phyloP scores from a whole-genome alignment of 2,888 invertebrate species.

The Protonemura montana region DNA sequence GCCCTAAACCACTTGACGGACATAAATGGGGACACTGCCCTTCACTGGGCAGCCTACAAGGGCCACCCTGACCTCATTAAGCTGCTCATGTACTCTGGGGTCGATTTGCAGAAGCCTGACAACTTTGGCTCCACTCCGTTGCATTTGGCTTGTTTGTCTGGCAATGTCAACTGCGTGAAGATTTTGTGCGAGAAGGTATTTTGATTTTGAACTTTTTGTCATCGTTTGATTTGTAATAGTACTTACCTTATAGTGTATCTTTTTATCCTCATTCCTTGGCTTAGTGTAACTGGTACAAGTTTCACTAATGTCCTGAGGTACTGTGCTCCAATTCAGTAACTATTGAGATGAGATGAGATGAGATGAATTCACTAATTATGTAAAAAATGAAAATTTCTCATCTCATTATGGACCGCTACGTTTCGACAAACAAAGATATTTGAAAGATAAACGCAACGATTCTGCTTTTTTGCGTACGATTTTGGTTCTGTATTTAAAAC shows the following conservation, averaged over 20 bases:
- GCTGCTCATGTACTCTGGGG: slow-evolving; percentile 88
- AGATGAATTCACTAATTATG: no score
- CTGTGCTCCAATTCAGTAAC: no score
- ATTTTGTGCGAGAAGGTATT: slow-evolving; percentile 85
- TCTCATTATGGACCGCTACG: no score
- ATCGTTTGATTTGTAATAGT: neutral
- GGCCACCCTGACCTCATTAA: slow-evolving; percentile 89
- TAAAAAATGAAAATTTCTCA: no score
- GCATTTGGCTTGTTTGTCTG: slow-evolving; percentile 88
- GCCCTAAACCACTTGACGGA: slow-evolving; percentile 86
- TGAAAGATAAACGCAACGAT: no score
- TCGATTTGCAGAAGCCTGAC: slow-evolving; percentile 87
- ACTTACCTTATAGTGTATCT: neutral
- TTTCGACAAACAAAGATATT: no score
- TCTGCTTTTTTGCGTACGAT: no score
- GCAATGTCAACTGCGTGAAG: slow-evolving; percentile 85
- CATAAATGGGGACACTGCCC: slow-evolving; percentile 90
- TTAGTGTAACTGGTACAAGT: no score
- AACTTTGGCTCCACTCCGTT: slow-evolving; percentile 92
- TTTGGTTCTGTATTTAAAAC: no score
- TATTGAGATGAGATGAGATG: no score
- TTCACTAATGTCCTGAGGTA: no score
- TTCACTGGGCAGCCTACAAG: slow-evolving; percentile 95
- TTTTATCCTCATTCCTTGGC: neutral
- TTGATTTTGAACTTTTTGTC: neutral